Evolutionary conservation across 2,113 vertebrate species (phyloP), one percentile per base, ranked within the genome.

Genomic region (Cairina moschata): DNA sequence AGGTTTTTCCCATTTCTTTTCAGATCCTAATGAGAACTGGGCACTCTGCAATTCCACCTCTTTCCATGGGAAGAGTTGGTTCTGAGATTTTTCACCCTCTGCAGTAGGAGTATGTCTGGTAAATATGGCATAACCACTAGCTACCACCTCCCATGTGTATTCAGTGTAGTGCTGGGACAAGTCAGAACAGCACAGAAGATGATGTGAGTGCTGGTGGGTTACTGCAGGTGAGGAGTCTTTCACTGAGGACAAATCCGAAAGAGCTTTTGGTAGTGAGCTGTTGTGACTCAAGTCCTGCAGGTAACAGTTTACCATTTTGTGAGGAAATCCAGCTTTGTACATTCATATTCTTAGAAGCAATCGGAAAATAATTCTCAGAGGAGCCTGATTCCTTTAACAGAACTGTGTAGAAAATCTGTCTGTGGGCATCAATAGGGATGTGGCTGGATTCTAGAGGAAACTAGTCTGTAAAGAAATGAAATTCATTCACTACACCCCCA

Each of bases 1-100:
- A 95, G 90, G 83, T 75, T 93, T 93, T 92, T 60, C 79, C 73
- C 13, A 22, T 80, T 94, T 90, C 63, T 96, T 86, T 68, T 79
- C 38, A 82, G 68, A 73, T 79, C 17, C 69, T 93, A 83, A 62
- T 69, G 69, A 82, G 56, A 83, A 77, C n/a, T 75, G 74, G 83
- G 25, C 17, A 50, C 16, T 63, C 29, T n/a, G 52, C 42, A 88
- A 5, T 83, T 94, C 42, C 6, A 34, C 26, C 7, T 52, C 26
- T 52, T 68, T 58, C 52, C 3, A 0, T 34, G 6, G 13, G 60
- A 23, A n/a, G 29, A 82, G 14, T 59, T 44, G 60, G 15, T 78
- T 91, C 31, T 95, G 38, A 29, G 40, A 15, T 55, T 23, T 40
- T 65, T 36, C 28, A 55, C 17, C 6, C 25, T 59, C 81, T 40